These are phyloP conservation scores for Spodoptera littoralis DNA, from an alignment of 2,888 invertebrate genomes.

Conservation along the genomic window DNA sequence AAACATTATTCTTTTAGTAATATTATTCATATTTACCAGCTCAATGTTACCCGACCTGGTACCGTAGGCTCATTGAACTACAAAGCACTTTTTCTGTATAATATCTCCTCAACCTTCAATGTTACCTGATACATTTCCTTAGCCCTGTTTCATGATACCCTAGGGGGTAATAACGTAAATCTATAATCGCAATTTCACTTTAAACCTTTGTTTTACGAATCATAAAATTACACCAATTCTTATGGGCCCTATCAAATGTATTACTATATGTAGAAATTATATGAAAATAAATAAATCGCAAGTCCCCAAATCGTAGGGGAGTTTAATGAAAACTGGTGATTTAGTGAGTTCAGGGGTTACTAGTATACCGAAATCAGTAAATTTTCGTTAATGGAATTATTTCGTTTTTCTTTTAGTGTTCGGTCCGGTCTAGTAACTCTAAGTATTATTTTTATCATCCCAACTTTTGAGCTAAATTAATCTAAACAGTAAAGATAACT, in stretches of 20 bases:
- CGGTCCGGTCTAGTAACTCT: slow-evolving; percentile 26
- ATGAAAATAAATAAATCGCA: slow-evolving; percentile 54
- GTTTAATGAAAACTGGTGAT: slow-evolving; percentile 65
- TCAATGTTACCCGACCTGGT: too few species aligned
- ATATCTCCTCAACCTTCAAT: not conserved
- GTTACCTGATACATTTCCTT: slow-evolving; percentile 17
- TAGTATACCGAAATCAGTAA: slow-evolving; percentile 37
- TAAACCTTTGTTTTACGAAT: slow-evolving; percentile 43
- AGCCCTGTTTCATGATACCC: slow-evolving; percentile 20
- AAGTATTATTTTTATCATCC: not conserved
- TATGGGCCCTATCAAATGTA: slow-evolving; percentile 27
- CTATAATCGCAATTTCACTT: slow-evolving; percentile 27
- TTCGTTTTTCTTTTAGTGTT: slow-evolving; percentile 50
- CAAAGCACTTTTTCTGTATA: too few species aligned
- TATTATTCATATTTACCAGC: too few species aligned
- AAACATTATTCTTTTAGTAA: not conserved
- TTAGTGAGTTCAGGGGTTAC: slow-evolving; percentile 60
- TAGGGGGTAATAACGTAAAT: slow-evolving; percentile 26
- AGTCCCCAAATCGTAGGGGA: slow-evolving; percentile 56
- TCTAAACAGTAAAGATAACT: not conserved
- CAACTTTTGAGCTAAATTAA: not conserved
- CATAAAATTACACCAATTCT: slow-evolving; percentile 39
- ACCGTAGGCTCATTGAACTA: too few species aligned
- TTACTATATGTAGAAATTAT: slow-evolving; percentile 34
- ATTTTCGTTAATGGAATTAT: slow-evolving; percentile 60